Percentiles rank a stretch among this genome's conserved stretches.
These are phyloP conservation scores for Megaleporinus macrocephalus DNA, from an alignment of 2,113 vertebrate genomes.

Conservation along the genomic window DNA sequence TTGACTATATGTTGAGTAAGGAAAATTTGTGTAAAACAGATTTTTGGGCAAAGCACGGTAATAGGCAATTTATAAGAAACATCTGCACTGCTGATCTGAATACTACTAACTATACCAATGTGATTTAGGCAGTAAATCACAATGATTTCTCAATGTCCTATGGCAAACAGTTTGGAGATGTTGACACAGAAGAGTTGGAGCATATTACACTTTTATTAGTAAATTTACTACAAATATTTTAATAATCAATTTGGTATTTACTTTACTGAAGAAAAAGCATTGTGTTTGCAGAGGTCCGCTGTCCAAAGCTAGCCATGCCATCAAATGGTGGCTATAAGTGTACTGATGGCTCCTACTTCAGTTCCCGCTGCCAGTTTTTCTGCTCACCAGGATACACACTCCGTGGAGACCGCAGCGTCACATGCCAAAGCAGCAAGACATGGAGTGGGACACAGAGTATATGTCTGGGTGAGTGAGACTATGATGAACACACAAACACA, in stretches of 20 bases:
- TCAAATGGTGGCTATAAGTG: conserved; percentile 92
- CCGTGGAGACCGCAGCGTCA: conserved; percentile 85
- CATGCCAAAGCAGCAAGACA: conserved; percentile 85
- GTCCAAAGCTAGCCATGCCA: conserved; percentile 86
- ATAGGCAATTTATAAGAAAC: too few species aligned
- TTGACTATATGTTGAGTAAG: too few species aligned
- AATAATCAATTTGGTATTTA: background rate
- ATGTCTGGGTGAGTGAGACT: conserved; percentile 84
- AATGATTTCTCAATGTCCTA: background rate
- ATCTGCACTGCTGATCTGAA: too few species aligned
- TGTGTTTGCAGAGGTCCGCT: conserved; percentile 85
- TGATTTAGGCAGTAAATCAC: too few species aligned
- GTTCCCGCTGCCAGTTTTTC: conserved; percentile 93
- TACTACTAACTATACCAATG: too few species aligned
- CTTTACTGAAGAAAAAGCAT: background rate
- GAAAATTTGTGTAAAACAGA: too few species aligned
- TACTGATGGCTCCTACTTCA: conserved; percentile 92
- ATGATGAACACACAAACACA: background rate
- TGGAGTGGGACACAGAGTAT: conserved; percentile 86
- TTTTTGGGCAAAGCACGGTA: too few species aligned
- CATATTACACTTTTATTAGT: background rate
- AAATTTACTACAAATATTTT: background rate
- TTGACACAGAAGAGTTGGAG: background rate
- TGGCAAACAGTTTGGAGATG: background rate
- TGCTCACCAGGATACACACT: conserved; percentile 90